phyloP scores from a whole-genome alignment of 92 coral and sea anemone genomes.

The Bergia puertoricense region DNA sequence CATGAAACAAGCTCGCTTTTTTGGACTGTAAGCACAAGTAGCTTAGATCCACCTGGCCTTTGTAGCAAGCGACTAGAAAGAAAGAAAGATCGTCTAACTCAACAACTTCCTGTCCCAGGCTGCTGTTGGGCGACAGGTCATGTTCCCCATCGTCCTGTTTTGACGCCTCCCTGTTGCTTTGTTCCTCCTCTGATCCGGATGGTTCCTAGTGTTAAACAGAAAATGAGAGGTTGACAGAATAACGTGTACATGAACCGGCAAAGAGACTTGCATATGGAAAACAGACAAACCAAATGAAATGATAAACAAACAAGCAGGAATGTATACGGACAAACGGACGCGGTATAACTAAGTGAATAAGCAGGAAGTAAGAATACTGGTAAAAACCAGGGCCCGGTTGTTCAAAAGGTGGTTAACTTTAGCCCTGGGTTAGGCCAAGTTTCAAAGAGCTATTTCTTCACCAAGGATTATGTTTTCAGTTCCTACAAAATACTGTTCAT shows the following conservation, averaged over 20 bases:
- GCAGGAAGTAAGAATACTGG: too few species aligned
- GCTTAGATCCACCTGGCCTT: slow-evolving; percentile 84
- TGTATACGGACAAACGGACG: neutral
- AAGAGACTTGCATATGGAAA: neutral
- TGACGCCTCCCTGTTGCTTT: neutral
- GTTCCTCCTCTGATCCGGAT: neutral
- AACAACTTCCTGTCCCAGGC: slow-evolving; percentile 63
- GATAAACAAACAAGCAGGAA: too few species aligned
- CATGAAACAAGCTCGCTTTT: slow-evolving; percentile 70
- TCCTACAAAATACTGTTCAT: too few species aligned
- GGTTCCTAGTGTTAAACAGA: neutral
- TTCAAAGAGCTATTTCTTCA: too few species aligned
- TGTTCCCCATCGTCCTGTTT: slow-evolving; percentile 25
- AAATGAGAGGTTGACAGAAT: neutral
- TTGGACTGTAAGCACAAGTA: slow-evolving; percentile 83
- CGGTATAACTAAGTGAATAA: too few species aligned
- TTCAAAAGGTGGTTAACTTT: too few species aligned
- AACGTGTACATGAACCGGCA: neutral
- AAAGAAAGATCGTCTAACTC: slow-evolving; percentile 82
- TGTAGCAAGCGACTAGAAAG: slow-evolving; percentile 89
- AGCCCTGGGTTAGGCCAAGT: too few species aligned
- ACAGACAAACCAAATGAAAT: neutral
- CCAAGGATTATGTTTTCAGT: too few species aligned
- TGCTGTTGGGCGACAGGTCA: neutral
- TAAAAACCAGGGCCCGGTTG: too few species aligned